Percentiles rank a stretch among this genome's conserved stretches.
These are phyloP conservation scores for Lasius fuliginosus DNA, from an alignment of 2,888 invertebrate species.

Conservation along the genomic window DNA sequence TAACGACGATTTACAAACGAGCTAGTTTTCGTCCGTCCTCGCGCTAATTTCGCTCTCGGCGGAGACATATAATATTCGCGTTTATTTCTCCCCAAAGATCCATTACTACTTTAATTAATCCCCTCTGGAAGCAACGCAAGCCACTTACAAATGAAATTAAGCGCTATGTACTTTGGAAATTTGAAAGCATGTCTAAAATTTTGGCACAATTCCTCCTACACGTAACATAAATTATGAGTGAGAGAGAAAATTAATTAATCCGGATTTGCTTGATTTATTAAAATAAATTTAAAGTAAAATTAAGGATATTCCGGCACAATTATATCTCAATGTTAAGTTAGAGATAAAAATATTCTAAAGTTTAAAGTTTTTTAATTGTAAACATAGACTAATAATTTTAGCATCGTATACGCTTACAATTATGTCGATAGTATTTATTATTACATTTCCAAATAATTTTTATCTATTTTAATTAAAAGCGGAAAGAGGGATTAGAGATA, in stretches of 20 bases:
- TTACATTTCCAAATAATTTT: background rate
- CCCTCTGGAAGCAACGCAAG: conserved; percentile 6
- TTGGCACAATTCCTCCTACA: background rate
- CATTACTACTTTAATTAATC: conserved; percentile 28
- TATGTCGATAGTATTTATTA: background rate
- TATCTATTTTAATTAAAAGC: background rate
- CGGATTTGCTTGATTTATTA: background rate
- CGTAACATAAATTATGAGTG: background rate
- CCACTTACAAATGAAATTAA: conserved; percentile 21
- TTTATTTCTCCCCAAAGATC: conserved; percentile 6
- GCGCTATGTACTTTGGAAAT: background rate
- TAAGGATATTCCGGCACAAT: background rate
- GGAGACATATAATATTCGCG: background rate
- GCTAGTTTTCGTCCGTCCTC: background rate
- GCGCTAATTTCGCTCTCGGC: background rate
- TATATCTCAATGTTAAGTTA: background rate
- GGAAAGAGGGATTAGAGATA: background rate
- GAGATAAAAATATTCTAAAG: background rate
- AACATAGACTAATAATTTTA: background rate
- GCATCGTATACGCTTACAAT: background rate
- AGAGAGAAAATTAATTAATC: conserved; percentile 10
- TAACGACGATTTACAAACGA: conserved; percentile 33
- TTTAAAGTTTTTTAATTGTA: background rate
- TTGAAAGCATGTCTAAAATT: conserved; percentile 13
- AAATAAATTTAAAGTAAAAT: background rate